A percentile compares a stretch with the other conserved stretches of the same genome.
Conservation (phyloP, 2,888 invertebrate genomes). For the Leptopilina myrica region DNA sequence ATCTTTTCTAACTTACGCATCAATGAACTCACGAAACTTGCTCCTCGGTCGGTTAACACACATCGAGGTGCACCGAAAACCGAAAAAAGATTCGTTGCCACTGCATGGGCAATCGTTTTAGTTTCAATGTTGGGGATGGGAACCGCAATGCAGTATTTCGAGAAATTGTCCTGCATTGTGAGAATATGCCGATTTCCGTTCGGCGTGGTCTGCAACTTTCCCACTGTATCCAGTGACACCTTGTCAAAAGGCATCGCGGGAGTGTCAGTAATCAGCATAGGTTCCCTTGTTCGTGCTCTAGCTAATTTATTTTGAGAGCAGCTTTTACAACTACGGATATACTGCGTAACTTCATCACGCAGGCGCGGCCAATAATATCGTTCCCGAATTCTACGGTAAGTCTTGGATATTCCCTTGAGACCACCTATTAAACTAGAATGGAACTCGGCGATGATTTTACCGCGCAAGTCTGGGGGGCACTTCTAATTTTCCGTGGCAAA, state of each 20-base stretch:
- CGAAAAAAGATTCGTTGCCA: not conserved
- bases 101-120: not conserved
- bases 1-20: not conserved
- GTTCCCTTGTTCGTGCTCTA: slow-evolving; percentile 44
- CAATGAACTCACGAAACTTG: not conserved
- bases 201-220: slow-evolving; percentile 38
- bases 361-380: slow-evolving; percentile 52
- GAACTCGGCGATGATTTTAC: slow-evolving; percentile 44
- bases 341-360: slow-evolving; percentile 48
- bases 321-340: slow-evolving; percentile 43
- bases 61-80: slow-evolving; percentile 18
- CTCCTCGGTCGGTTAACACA: slow-evolving; percentile 5
- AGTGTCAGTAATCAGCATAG: slow-evolving; percentile 54
- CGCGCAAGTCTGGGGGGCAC: not conserved
- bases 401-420: too few relatives aligned
- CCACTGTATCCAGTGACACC: slow-evolving; percentile 46
- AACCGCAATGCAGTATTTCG: too few relatives aligned
- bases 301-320: slow-evolving; percentile 55
- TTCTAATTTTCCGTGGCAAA: slow-evolving; percentile 37
- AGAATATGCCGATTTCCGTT: slow-evolving; percentile 42
- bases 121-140: not conserved
- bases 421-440: slow-evolving; percentile 44
- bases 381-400: slow-evolving; percentile 41
- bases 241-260: slow-evolving; percentile 50
- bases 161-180: too few relatives aligned